Evolutionary conservation across 2,113 vertebrate genomes (phyloP).

Genomic region (Myotis brandtii): DNA sequence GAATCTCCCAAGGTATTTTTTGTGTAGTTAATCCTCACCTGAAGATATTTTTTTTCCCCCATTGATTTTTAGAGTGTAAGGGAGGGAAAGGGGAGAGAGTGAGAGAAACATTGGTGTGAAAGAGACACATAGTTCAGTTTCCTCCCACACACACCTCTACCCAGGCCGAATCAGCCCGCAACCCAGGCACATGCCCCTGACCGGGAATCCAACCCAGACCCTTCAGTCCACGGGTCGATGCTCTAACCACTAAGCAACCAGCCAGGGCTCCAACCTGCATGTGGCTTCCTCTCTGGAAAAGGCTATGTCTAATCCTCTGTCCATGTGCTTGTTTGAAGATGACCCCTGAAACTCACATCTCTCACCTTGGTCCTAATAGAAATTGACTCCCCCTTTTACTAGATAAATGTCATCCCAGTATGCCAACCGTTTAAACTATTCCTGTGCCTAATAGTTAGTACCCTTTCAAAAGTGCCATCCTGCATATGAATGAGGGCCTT

Average conservation of each 20-base stretch:
- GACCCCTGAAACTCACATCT: not conserved
- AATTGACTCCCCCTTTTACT: not conserved
- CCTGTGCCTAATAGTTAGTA: not conserved
- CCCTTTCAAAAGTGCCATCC: not conserved
- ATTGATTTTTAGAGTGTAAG: too few species aligned
- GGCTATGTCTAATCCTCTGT: not conserved
- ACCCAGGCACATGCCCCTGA: too few species aligned
- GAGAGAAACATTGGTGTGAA: too few species aligned
- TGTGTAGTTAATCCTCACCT: too few species aligned
- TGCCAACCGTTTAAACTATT: not conserved
- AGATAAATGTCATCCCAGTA: not conserved
- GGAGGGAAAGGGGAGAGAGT: too few species aligned
- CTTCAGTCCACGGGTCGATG: too few species aligned
- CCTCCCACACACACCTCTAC: too few species aligned
- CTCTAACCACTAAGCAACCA: too few species aligned
- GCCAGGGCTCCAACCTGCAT: not conserved
- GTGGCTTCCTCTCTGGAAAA: slow-evolving; percentile 1
- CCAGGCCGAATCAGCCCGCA: too few species aligned
- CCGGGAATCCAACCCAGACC: too few species aligned
- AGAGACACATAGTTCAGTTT: too few species aligned
- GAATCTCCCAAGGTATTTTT: slow-evolving; percentile 52
- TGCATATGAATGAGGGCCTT: not conserved
- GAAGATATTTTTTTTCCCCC: too few species aligned
- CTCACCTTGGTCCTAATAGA: not conserved
- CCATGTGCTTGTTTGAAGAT: not conserved